Evolutionary conservation across 2,797 vertebrate genomes (phyloP), one percentile per base, ranked within the genome.

Genomic region (Macroramphosus scolopax): DNA sequence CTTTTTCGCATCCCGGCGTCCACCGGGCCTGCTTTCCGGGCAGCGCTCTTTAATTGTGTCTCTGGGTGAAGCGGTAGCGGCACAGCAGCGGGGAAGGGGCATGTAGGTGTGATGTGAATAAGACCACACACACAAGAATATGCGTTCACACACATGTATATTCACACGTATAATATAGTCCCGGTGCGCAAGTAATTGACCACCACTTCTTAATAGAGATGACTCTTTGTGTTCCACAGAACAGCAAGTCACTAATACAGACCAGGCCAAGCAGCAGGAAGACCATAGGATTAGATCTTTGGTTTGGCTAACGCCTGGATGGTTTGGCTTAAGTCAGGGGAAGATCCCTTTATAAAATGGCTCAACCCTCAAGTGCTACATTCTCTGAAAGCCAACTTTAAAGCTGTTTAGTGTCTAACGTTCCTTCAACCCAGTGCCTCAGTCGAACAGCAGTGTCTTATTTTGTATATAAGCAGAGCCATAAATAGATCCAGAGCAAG

Each of bases 1-100:
- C 77, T n/a, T 85, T 78, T 78, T 72, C 85, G 80, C 77, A 41
- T 73, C 66, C 81, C 79, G 74, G 72, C 68, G 51, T 81, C 69
- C 77, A 68, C 57, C 66, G 33, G 68, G 38, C 49, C 69, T 45
- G 58, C 63, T 78, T 84, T 85, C 68, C 52, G 77, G 68, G 75
- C 48, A 61, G 48, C 37, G 63, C 53, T 66, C 57, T n/a, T 66
- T 85, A 84, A 87, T 83, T 81, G 81, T 64, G 79, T 81, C 82
- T 88, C 79, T 68, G 70, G 82, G 75, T 68, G 76, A 79, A 68
- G 81, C 58, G 60, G 81, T 77, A 46, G 66, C 39, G 9, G 53
- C 47, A 42, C 48, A 58, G 66, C 53, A 38, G 64, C 44, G 28
- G 47, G 54, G 50, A 38, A 48, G 59, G 64, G 46, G 43, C 50